These are phyloP conservation scores for Tricholaema leucomelas DNA, from an alignment of 2,113 vertebrate species.

Conservation along the genomic window DNA sequence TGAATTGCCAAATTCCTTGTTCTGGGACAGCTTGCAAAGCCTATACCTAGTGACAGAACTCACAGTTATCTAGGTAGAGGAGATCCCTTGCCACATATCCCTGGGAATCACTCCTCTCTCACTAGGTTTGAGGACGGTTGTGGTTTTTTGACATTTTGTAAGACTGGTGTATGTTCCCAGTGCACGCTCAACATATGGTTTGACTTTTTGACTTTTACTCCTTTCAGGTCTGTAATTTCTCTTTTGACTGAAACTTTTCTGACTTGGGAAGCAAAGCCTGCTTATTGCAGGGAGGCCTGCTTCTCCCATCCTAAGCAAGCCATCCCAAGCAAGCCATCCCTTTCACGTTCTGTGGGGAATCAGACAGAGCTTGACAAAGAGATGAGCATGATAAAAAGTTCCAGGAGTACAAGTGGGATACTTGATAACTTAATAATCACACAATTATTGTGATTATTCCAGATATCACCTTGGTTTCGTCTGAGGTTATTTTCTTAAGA, in stretches of 20 bases:
- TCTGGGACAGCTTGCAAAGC: neutral
- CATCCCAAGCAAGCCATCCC: neutral
- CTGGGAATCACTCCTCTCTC: neutral
- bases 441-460: conserved; percentile 61
- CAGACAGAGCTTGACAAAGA: neutral
- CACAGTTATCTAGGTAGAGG: neutral
- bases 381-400: conserved; percentile 22
- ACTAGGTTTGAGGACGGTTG: neutral
- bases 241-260: neutral
- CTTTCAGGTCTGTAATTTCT: neutral
- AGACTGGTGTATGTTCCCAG: neutral
- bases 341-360: neutral
- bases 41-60: neutral
- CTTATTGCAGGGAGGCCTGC: neutral
- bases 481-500: conserved; percentile 32
- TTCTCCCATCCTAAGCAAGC: neutral
- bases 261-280: neutral
- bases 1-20: neutral
- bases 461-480: conserved; percentile 18
- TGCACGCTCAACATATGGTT: neutral
- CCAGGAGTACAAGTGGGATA: conserved; percentile 50
- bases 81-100: neutral
- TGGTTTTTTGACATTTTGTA: neutral
- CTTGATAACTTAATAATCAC: conserved; percentile 66
- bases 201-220: neutral